Evolutionary conservation across 2,888 invertebrate genomes (phyloP), one percentile per base, ranked within the genome.

Genomic region (Meiosimyza decipiens): DNA sequence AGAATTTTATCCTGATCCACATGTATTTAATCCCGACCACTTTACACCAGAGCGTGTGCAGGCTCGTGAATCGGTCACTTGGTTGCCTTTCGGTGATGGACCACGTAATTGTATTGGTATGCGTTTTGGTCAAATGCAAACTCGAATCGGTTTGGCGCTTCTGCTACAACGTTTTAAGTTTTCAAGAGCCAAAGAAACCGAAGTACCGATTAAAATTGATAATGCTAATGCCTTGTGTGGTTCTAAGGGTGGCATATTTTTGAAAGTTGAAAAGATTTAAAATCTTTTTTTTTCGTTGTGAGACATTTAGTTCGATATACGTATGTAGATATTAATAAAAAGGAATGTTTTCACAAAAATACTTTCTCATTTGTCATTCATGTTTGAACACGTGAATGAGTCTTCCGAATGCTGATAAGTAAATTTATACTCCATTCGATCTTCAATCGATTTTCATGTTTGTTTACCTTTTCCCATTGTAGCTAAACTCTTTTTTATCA

Each of bases 1-100:
- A 2, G 77, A 85, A 9, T 79, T 86, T 33, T 89, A 86, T 76
- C 87, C 87, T 0, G 86, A 92, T 1, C 92, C 92, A 0, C 86
- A 89, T 3, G 88, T 85, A 49, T 92, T 91, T 72, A 88, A 90
- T 71, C 92, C 92, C 0, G 90, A 91, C 1, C 86, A 91, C 76
- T 92, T 92, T 81, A 84, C 88, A 0, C 84, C 88, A 2, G 90
- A 90, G 72, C 88, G 89, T 65, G 90, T 89, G 66, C 84, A 88
- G 0, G 87, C 86, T 62, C 82, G 90, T 68, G 89, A 90, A 52
- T 82, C 83, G 0, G 79, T 81, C 0, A 75, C 82, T 15, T 85
- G 81, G 81, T 63, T 86, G 59, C 80, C 85, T 0, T 86, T 86
- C 49, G 86, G 86, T 4, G 85, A 84, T 54, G 86, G 86, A 0